Percentiles rank a stretch among this genome's conserved stretches.
Conservation (phyloP, 1,140 invertebrate species). For the Dendroctonus ponderosae region DNA sequence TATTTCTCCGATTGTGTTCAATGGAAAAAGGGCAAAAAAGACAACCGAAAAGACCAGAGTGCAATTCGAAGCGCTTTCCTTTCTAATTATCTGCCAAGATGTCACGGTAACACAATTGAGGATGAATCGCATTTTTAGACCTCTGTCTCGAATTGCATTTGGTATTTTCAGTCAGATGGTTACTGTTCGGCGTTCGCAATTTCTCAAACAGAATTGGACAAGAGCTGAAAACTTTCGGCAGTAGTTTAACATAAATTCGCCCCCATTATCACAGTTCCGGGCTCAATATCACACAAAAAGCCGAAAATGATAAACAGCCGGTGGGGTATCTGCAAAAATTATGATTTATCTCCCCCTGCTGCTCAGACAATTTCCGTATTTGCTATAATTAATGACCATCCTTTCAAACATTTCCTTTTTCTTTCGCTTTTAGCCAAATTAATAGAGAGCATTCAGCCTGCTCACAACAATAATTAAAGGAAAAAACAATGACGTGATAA, state of each 20-base stretch:
- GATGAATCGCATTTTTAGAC: background rate
- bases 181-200: no score
- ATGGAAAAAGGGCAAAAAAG: background rate
- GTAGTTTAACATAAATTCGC: no score
- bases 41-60: background rate
- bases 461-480: background rate
- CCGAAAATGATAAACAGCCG: conserved; percentile 3
- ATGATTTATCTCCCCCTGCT: conserved; percentile 1
- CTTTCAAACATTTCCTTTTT: conserved; percentile 6
- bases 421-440: conserved; percentile 5
- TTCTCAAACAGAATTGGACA: no score
- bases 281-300: background rate
- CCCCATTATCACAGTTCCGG: no score
- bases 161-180: background rate
- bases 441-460: background rate
- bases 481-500: conserved; percentile 7
- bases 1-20: no score
- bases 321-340: background rate
- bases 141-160: background rate
- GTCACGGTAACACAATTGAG: conserved; percentile 2
- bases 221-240: no score
- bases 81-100: conserved; percentile 7
- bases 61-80: conserved; percentile 8
- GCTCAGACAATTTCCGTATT: conserved; percentile 3
- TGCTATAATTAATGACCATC: conserved; percentile 9